Percentiles rank a stretch among this genome's conserved stretches.
These are phyloP conservation scores for Phragmatobia fuliginosa DNA, from an alignment of 2,888 invertebrate genomes.

Conservation along the genomic window DNA sequence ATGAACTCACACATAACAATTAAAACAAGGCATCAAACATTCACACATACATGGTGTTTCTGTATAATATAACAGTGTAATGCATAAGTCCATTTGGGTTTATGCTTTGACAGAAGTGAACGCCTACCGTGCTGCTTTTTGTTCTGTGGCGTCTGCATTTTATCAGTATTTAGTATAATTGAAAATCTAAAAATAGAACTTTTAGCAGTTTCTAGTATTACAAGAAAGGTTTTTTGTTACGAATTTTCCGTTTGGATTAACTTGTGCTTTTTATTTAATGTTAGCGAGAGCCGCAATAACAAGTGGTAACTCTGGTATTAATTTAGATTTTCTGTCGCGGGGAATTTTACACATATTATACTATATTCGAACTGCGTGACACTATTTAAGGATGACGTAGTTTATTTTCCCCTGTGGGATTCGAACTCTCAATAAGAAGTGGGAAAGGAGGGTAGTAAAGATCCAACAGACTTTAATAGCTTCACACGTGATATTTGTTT, in stretches of 20 bases:
- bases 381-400: not conserved
- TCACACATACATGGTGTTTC: too few species aligned
- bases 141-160: not conserved
- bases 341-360: not conserved
- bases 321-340: not conserved
- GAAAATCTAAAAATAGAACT: not conserved
- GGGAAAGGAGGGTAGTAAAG: not conserved
- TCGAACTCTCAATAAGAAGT: not conserved
- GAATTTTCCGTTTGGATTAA: not conserved
- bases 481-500: not conserved
- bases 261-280: not conserved
- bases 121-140: too few species aligned
- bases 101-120: too few species aligned
- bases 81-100: too few species aligned
- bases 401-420: not conserved
- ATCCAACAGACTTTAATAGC: not conserved
- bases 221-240: not conserved
- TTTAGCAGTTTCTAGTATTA: not conserved
- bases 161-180: not conserved
- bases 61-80: too few species aligned
- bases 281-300: not conserved
- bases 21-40: too few species aligned
- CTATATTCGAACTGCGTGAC: not conserved
- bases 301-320: not conserved
- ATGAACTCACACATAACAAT: too few species aligned